These are phyloP conservation scores for Sylvia atricapilla DNA, from an alignment of 2,113 vertebrate genomes.

Conservation along the genomic window DNA sequence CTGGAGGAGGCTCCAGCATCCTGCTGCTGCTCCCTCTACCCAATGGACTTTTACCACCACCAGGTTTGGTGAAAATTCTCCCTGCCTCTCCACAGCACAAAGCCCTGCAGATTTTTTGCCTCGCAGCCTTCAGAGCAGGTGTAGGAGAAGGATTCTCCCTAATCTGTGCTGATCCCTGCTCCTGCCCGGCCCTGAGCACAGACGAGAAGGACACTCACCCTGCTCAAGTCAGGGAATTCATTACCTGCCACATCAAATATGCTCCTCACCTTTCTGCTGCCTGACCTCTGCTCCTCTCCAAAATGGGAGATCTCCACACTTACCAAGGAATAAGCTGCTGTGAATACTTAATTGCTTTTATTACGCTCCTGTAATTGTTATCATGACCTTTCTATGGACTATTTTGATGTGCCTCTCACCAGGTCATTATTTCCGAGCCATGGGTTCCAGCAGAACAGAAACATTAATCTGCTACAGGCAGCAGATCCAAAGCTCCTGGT, in stretches of 20 bases:
- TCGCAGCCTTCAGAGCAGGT: neutral
- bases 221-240: neutral
- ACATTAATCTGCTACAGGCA: neutral
- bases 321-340: neutral
- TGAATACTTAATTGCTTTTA: constrained; percentile 11
- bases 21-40: neutral
- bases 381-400: neutral
- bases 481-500: neutral
- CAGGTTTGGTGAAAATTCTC: neutral
- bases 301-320: neutral
- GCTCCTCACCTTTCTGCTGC: neutral
- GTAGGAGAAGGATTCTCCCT: neutral
- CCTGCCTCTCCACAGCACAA: neutral
- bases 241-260: constrained; percentile 4
- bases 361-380: constrained; percentile 4
- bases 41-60: accelerated
- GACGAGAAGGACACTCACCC: neutral
- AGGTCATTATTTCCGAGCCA: neutral
- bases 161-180: neutral
- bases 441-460: neutral
- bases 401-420: neutral
- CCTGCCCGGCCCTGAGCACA: neutral
- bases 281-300: neutral
- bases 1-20: neutral
- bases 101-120: neutral